phyloP scores from a whole-genome alignment of 2,888 invertebrate genomes.

The Cerastis leucographa region DNA sequence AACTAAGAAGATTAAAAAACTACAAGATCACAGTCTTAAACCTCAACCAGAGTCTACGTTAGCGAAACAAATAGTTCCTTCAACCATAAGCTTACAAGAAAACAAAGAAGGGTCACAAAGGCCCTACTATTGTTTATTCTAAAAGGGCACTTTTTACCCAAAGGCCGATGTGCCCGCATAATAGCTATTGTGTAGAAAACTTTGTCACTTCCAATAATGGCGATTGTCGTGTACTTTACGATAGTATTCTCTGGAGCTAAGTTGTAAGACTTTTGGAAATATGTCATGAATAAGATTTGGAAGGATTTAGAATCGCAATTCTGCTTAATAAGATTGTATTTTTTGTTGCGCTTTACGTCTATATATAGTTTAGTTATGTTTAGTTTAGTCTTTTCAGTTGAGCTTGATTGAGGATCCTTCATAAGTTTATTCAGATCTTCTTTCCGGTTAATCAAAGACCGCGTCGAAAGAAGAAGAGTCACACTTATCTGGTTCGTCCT shows the following conservation, averaged over 20 bases:
- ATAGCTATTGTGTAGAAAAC: conserved; percentile 71
- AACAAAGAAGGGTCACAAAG: conserved; percentile 69
- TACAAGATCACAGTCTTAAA: conserved; percentile 8
- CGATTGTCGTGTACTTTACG: conserved; percentile 50
- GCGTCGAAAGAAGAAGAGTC: neutral
- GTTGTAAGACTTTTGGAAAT: conserved; percentile 48
- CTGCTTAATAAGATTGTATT: neutral
- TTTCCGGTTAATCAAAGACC: neutral
- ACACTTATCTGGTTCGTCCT: neutral
- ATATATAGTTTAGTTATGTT: no score
- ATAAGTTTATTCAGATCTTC: neutral
- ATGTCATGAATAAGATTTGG: conserved; percentile 43
- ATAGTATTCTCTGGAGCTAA: conserved; percentile 32
- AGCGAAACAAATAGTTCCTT: conserved; percentile 50
- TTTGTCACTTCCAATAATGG: conserved; percentile 57
- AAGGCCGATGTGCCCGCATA: conserved; percentile 72
- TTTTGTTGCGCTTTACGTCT: neutral
- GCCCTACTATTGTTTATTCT: conserved; percentile 59
- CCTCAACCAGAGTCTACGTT: conserved; percentile 37
- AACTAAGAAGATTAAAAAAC: neutral
- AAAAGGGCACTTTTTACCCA: conserved; percentile 70
- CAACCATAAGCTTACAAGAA: conserved; percentile 51
- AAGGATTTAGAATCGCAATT: conserved; percentile 3
- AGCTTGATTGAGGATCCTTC: neutral
- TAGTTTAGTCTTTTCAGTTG: neutral